These are phyloP conservation scores for Florisuga fusca DNA, from an alignment of 2,797 vertebrate species.

Conservation along the genomic window DNA sequence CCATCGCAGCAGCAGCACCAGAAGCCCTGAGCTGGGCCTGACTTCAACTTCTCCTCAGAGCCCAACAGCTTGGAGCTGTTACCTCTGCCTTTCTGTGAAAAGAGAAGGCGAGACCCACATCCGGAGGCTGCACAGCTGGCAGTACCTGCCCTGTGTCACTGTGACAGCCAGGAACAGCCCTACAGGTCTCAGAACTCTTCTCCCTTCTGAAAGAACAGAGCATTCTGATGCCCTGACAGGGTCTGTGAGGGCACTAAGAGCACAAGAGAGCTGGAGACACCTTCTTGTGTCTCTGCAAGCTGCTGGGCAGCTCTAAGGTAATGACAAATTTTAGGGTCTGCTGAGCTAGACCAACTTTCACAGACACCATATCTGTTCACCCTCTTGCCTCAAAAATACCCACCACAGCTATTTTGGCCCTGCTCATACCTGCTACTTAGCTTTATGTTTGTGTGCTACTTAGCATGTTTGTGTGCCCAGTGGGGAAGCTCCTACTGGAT, in stretches of 20 bases:
- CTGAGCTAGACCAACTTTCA: neutral
- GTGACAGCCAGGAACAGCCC: neutral
- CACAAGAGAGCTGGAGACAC: neutral
- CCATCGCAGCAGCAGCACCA: neutral
- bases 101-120: neutral
- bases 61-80: neutral
- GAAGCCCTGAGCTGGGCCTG: neutral
- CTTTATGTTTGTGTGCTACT: neutral
- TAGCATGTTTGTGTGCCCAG: neutral
- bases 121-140: neutral
- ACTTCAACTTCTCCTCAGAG: neutral
- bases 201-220: neutral
- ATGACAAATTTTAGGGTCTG: neutral
- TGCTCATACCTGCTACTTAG: neutral
- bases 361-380: neutral
- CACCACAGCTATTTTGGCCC: neutral
- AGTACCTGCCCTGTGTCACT: neutral
- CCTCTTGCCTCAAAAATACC: neutral
- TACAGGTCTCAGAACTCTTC: neutral
- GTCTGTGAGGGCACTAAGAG: neutral
- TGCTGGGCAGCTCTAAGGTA: neutral
- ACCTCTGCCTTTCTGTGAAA: neutral
- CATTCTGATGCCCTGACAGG: neutral
- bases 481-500: neutral
- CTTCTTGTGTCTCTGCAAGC: neutral